phyloP scores from a whole-genome alignment of 2,113 vertebrate species.

The Neoarius graeffei region DNA sequence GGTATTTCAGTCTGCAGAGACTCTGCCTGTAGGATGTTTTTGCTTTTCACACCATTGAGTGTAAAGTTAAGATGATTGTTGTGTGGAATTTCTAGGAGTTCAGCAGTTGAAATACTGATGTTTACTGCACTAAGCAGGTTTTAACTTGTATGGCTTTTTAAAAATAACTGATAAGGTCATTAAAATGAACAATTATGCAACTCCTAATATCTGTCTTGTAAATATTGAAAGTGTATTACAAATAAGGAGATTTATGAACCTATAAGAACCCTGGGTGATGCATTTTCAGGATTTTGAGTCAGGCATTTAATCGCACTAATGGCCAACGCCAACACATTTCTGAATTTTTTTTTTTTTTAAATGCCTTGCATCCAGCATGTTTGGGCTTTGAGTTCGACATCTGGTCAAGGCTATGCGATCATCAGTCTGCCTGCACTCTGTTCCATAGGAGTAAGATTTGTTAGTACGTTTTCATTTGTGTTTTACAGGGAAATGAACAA shows the following conservation, averaged over 20 bases:
- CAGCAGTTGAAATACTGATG: not conserved
- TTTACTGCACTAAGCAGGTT: not conserved
- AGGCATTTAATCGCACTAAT: not conserved
- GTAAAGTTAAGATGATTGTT: not conserved
- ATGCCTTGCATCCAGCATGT: not conserved
- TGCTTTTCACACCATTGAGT: not conserved
- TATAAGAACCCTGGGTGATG: not conserved
- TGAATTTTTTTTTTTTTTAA: not conserved
- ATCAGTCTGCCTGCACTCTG: not conserved
- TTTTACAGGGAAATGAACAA: conserved; percentile 94
- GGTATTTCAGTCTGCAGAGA: not conserved
- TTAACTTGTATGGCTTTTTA: not conserved
- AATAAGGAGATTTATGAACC: not conserved
- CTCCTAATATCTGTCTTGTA: not conserved
- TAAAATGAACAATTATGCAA: not conserved
- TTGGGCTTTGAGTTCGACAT: not conserved
- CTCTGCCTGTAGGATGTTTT: not conserved
- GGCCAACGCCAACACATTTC: not conserved
- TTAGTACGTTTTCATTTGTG: not conserved
- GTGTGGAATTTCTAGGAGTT: not conserved
- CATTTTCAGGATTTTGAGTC: not conserved
- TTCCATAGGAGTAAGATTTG: not conserved
- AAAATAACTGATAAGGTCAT: not conserved
- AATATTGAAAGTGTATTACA: not conserved
- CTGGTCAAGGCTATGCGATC: not conserved